A percentile compares a stretch with the other conserved stretches of the same genome.
Evolutionary conservation across 2,888 invertebrate genomes (phyloP).

Genomic region (Meloe dianella): DNA sequence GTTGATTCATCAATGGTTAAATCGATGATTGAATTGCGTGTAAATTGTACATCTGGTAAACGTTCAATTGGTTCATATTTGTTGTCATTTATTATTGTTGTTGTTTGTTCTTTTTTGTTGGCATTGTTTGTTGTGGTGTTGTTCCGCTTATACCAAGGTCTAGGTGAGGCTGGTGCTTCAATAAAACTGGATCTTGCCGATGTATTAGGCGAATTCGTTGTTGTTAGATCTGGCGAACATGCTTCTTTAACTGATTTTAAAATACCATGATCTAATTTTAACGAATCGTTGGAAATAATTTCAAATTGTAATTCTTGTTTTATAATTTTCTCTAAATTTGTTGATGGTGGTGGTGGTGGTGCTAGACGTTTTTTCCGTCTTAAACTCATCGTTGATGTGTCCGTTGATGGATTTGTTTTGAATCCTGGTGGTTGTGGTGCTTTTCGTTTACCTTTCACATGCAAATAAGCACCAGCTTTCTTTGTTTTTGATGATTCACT

Average conservation of each 20-base stretch:
- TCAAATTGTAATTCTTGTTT: constrained; percentile 42
- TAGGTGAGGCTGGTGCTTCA: constrained; percentile 61
- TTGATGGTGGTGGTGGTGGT: constrained; percentile 58
- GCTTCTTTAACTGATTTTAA: constrained; percentile 58
- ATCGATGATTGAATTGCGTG: constrained; percentile 59
- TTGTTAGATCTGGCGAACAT: constrained; percentile 36
- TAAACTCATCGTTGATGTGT: constrained; percentile 50
- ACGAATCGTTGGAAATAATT: constrained; percentile 57
- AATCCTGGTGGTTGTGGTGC: constrained; percentile 73
- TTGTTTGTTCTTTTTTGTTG: constrained; percentile 53
- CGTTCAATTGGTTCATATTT: constrained; percentile 54
- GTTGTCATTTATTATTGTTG: constrained; percentile 47
- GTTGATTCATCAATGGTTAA: constrained; percentile 42
- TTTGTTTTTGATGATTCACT: constrained; percentile 68
- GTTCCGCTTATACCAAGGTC: constrained; percentile 72
- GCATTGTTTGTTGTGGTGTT: constrained; percentile 44
- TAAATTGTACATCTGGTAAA: constrained; percentile 63
- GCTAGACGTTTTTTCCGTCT: constrained; percentile 59
- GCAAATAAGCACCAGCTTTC: constrained; percentile 64
- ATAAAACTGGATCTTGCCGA: constrained; percentile 47
- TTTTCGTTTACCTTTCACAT: constrained; percentile 78
- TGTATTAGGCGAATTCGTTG: constrained; percentile 39
- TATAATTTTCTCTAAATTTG: constrained; percentile 35
- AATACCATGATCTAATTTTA: constrained; percentile 61
- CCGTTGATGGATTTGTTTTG: constrained; percentile 23